These are phyloP conservation scores for Xestia c-nigrum DNA, from an alignment of 2,888 invertebrate species.

Conservation along the genomic window DNA sequence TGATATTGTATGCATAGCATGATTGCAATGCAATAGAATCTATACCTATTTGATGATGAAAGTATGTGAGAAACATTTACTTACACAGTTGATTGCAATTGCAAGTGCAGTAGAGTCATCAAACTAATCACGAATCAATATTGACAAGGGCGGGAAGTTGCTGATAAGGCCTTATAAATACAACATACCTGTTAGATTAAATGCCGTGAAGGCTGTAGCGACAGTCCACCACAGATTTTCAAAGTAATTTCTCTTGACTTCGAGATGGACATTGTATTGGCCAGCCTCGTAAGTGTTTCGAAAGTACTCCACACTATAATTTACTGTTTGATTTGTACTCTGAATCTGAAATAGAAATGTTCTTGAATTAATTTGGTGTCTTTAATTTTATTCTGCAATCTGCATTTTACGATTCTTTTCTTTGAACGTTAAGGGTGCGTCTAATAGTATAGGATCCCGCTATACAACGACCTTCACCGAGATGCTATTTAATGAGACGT, in stretches of 20 bases:
- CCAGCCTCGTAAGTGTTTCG: constrained; percentile 89
- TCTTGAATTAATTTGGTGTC: background rate
- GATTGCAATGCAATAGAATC: constrained; percentile 1
- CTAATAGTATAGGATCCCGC: too few relatives aligned
- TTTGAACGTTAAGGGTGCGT: background rate
- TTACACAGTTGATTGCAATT: constrained; percentile 6
- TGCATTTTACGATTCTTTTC: background rate
- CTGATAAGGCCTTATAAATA: constrained; percentile 26
- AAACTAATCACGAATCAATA: constrained; percentile 41
- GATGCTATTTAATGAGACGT: too few relatives aligned
- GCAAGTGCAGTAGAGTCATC: constrained; percentile 25
- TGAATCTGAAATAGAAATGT: constrained; percentile 77
- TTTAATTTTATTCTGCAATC: background rate
- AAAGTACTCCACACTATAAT: constrained; percentile 92
- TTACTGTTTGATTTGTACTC: constrained; percentile 87
- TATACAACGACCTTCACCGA: too few relatives aligned
- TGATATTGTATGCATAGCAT: background rate
- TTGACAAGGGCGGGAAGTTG: constrained; percentile 23
- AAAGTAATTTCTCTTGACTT: constrained; percentile 85
- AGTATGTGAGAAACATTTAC: constrained; percentile 18
- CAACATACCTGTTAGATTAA: constrained; percentile 82
- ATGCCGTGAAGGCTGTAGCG: constrained; percentile 73
- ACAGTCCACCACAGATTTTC: constrained; percentile 79
- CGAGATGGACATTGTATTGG: constrained; percentile 88
- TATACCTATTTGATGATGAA: constrained; percentile 20